A percentile compares a stretch with the other conserved stretches of the same genome.
Evolutionary conservation across 2,113 vertebrate species (phyloP).

Genomic region (Anas platyrhynchos): DNA sequence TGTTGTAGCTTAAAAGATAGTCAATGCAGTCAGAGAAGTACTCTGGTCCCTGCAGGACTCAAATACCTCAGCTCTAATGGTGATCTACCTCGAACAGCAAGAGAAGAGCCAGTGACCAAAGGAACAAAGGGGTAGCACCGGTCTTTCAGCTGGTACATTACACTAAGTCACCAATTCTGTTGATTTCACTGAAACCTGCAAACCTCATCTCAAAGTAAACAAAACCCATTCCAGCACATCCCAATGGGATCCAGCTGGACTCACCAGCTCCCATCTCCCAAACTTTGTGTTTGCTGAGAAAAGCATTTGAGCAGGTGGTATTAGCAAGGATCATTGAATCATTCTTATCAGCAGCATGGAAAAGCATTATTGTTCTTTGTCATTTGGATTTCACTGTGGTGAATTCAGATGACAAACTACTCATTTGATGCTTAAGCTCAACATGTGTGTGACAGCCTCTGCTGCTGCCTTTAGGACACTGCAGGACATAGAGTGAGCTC

Average conservation of each 20-base stretch:
- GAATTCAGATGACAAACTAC: slow-evolving; percentile 13
- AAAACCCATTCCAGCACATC: not conserved
- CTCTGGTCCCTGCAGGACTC: not conserved
- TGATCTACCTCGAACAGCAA: not conserved
- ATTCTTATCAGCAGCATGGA: not conserved
- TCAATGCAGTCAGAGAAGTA: not conserved
- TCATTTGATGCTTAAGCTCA: not conserved
- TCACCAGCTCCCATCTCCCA: not conserved
- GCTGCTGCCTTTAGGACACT: not conserved
- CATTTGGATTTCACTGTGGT: not conserved
- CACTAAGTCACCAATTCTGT: not conserved
- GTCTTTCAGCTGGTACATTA: not conserved
- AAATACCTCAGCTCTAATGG: accelerated
- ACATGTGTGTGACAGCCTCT: not conserved
- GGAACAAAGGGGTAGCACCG: not conserved
- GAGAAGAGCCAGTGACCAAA: not conserved
- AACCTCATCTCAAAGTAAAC: not conserved
- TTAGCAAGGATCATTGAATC: not conserved
- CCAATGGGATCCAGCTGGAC: not conserved
- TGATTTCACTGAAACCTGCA: not conserved
- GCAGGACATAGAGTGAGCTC: not conserved
- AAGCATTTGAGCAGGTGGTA: not conserved
- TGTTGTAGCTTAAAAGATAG: not conserved
- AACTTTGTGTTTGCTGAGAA: not conserved
- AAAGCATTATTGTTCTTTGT: not conserved